phyloP scores from a whole-genome alignment of 2,888 invertebrate genomes.

The Phymatocera aterrima region DNA sequence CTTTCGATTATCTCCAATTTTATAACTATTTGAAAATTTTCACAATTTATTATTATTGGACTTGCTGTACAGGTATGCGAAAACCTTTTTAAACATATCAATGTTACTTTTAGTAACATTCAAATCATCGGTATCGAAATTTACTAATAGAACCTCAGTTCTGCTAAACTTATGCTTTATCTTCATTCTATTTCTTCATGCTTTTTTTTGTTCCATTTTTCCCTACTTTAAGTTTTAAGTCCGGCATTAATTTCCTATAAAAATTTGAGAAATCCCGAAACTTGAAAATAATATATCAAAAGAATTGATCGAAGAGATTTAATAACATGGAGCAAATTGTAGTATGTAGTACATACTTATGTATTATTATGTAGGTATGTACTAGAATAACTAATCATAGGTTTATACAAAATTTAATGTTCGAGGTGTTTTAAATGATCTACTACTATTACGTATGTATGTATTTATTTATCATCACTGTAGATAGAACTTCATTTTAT shows the following conservation, averaged over 20 bases:
- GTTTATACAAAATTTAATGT: neutral
- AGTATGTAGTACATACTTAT: neutral
- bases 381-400: neutral
- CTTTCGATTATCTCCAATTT: no score
- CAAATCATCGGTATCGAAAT: slow-evolving; percentile 28
- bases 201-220: neutral
- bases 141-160: slow-evolving; percentile 17
- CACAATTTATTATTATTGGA: slow-evolving; percentile 3
- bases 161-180: neutral
- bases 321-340: neutral
- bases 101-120: slow-evolving; percentile 28
- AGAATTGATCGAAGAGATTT: neutral
- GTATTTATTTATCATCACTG: slow-evolving; percentile 5
- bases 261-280: slow-evolving; percentile 17
- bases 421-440: slow-evolving; percentile 15
- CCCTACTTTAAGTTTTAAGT: no score
- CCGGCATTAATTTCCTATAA: neutral
- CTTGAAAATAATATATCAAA: slow-evolving; percentile 2
- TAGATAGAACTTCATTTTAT: slow-evolving; percentile 8
- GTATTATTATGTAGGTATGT: no score
- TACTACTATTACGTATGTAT: no score
- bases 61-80: slow-evolving; percentile 1
- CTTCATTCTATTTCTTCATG: neutral
- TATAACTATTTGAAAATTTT: neutral
- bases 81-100: slow-evolving; percentile 29